A percentile compares a stretch with the other conserved stretches of the same genome.
These are phyloP conservation scores for Drosophila siamana DNA, from an alignment of 2,888 invertebrate genomes.

Conservation along the genomic window DNA sequence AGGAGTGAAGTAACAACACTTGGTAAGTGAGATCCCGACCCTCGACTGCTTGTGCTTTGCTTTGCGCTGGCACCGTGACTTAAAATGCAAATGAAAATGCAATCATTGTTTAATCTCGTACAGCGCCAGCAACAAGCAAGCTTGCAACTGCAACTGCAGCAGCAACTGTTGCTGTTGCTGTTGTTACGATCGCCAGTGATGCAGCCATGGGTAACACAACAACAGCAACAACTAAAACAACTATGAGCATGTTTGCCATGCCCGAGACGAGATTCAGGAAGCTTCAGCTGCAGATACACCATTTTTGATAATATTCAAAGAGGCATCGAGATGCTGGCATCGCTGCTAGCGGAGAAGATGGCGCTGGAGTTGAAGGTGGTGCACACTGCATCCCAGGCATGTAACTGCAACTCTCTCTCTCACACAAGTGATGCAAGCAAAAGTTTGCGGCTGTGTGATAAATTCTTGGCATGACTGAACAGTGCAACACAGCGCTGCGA, in stretches of 20 bases:
- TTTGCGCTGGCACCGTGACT: conserved; percentile 73
- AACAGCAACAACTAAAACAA: conserved; percentile 9
- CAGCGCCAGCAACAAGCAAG: conserved; percentile 60
- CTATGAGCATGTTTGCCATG: conserved; percentile 73
- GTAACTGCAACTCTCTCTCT: conserved; percentile 2
- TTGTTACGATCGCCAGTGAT: conserved; percentile 69
- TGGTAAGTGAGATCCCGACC: conserved; percentile 77
- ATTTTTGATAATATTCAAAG: conserved; percentile 76
- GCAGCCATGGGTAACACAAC: conserved; percentile 61
- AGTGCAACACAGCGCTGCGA: conserved; percentile 37
- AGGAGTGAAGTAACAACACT: conserved; percentile 54
- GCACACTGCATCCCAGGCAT: conserved; percentile 39
- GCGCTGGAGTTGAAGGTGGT: conserved; percentile 7
- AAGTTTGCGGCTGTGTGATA: conserved; percentile 61
- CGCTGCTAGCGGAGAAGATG: conserved; percentile 12
- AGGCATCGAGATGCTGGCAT: conserved; percentile 30
- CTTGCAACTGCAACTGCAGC: conserved; percentile 33
- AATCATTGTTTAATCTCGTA: conserved; percentile 79
- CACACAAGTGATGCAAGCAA: conserved; percentile 50
- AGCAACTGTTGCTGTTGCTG: conserved; percentile 39
- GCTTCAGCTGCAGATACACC: conserved; percentile 73
- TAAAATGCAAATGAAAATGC: conserved; percentile 81
- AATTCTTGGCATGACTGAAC: conserved; percentile 66
- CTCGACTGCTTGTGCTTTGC: conserved; percentile 69
- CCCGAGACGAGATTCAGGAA: conserved; percentile 71